Base-by-base conservation (phyloP, 2,797 vertebrate species). In the Merluccius polli region DNA sequence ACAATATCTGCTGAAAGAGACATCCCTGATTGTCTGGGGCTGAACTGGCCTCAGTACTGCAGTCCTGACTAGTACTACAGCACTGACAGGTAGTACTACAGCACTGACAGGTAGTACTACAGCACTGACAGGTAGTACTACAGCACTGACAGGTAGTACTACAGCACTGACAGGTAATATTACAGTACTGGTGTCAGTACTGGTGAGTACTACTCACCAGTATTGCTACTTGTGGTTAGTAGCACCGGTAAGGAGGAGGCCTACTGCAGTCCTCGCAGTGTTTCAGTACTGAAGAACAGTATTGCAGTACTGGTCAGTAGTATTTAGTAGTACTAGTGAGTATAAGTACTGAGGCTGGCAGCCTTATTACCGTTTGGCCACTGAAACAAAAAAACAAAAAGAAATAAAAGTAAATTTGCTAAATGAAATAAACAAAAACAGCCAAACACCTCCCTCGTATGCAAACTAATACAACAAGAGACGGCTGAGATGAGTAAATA, bases 11-110 rank as follows among this genome's bases (percentile, higher is more conserved):
- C 89, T 86, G 80, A 90, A 92, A 93, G 90, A 93, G 92, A 91
- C 88, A 92, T 94, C 94, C 93, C 93, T 93, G 94, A 94, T 94
- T 93, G 92, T 82, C 85, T 91, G 88, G 89, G 88, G 90, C 87
- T 91, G 88, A 91, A 93, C 85, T 87, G 89, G 84, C 90, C 89
- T 90, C 81, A 86, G 83, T 87, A 35, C 33, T 35, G 33, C 33
- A 35, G 33, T 35, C 3, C 33, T 35, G 33, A 35, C 1, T 7
- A 4, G 9, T 38, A 38, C 36, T 38, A 8, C 52, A 59, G 52
- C 2, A 29, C 59, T 65, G 59, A 11, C 33, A 3, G 8, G 9
- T 7, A 4, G 9, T 38, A 38, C 36, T 38, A 8, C 52, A 59
- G 52, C 2, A 29, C 59, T 65, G 59, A 11, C 24, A 2, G 12